A percentile compares a stretch with the other conserved stretches of the same genome.
These are phyloP conservation scores for Trachops cirrhosus DNA, from an alignment of 2,797 vertebrate species.

Conservation along the genomic window DNA sequence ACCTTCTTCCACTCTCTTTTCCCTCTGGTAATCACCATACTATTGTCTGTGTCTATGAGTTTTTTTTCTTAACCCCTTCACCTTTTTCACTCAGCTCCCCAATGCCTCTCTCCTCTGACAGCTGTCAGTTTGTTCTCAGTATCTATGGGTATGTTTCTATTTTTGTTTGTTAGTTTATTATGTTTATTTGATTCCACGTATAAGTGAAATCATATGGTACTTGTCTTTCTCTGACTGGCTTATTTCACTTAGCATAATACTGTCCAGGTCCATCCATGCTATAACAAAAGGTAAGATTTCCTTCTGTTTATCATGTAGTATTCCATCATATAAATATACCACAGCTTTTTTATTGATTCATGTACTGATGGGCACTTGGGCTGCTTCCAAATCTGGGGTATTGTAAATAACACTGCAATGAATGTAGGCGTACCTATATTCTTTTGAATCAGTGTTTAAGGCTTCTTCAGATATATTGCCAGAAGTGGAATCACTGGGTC, in stretches of 20 bases:
- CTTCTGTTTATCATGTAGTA: neutral
- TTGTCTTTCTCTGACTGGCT: neutral
- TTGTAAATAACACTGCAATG: neutral
- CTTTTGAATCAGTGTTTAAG: neutral
- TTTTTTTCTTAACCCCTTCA: neutral
- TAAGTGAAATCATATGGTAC: neutral
- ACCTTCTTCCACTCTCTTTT: neutral
- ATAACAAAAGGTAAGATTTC: neutral
- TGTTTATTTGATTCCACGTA: neutral
- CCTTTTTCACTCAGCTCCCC: neutral
- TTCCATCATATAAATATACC: neutral
- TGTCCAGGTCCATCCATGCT: neutral
- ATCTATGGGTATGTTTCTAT: neutral
- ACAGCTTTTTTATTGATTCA: neutral
- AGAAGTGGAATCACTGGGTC: neutral
- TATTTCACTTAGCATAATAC: neutral
- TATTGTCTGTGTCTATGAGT: neutral
- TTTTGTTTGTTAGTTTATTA: neutral
- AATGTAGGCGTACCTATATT: neutral
- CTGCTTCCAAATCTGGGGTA: neutral
- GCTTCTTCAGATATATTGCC: neutral
- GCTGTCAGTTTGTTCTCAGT: neutral
- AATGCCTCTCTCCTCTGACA: neutral
- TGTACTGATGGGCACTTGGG: neutral
- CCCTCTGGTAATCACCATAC: neutral